Conservation (phyloP, 2,113 vertebrate species). For the Trichomycterus rosablanca region DNA sequence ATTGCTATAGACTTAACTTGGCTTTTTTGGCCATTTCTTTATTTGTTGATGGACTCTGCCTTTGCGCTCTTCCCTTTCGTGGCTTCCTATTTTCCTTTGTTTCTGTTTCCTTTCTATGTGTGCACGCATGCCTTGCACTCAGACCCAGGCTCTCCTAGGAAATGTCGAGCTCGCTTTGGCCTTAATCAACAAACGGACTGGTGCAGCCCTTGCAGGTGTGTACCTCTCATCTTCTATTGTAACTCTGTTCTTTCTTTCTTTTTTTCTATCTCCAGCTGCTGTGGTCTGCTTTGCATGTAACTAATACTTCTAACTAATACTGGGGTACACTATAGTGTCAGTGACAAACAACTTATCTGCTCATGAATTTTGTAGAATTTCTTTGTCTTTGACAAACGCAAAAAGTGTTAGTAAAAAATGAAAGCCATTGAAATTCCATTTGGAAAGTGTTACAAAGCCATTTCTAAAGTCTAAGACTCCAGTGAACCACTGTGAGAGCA, state of each 20-base stretch:
- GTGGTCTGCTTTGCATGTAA: not conserved
- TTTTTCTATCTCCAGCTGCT: conserved; percentile 38
- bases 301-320: no score
- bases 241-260: conserved; percentile 53
- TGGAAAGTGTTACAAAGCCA: no score
- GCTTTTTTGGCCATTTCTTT: no score
- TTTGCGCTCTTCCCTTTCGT: conserved; percentile 25
- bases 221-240: conserved; percentile 73
- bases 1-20: no score
- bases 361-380: no score
- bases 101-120: conserved; percentile 48
- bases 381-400: no score
- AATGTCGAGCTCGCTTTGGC: conserved; percentile 99
- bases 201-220: conserved; percentile 99
- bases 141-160: conserved; percentile 99
- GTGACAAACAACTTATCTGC: no score
- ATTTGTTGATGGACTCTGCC: conserved; percentile 13
- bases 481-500: no score
- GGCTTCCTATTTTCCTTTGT: conserved; percentile 40
- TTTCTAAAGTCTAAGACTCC: no score
- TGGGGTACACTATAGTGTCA: no score
- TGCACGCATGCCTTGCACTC: conserved; percentile 80
- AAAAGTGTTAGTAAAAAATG: no score
- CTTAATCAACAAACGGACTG: conserved; percentile 99
- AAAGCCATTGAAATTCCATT: no score